Evolutionary conservation across 2,888 invertebrate genomes (phyloP).

Genomic region (Chrysomela aeneicollis): DNA sequence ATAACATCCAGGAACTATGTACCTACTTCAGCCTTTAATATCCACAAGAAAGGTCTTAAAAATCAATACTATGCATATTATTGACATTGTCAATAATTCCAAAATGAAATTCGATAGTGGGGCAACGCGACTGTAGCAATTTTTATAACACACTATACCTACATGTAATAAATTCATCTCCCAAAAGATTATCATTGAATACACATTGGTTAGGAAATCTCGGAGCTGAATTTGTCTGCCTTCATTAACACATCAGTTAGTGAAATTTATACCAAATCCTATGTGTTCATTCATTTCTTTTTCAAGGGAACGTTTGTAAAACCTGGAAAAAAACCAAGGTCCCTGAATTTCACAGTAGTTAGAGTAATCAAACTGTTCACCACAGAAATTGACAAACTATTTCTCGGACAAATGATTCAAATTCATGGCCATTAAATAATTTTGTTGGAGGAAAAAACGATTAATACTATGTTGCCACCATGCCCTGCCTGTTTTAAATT

Average conservation of each 20-base stretch:
- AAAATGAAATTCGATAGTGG: neutral
- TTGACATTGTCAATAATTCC: too few species aligned
- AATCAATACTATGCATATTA: neutral
- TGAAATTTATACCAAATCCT: too few species aligned
- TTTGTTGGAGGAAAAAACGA: neutral
- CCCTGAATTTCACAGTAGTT: neutral
- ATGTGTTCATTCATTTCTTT: neutral
- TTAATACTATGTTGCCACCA: neutral
- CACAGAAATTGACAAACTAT: neutral
- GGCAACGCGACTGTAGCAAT: constrained; percentile 1
- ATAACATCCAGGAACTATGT: too few species aligned
- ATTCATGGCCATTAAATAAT: constrained; percentile 1
- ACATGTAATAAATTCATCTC: constrained; percentile 33
- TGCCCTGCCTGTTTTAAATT: neutral
- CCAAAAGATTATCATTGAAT: constrained; percentile 29
- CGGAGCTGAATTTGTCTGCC: neutral
- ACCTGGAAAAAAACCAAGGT: neutral
- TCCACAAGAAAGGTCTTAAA: neutral
- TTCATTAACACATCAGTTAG: neutral
- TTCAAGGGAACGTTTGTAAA: too few species aligned
- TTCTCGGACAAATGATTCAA: constrained; percentile 1
- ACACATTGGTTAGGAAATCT: constrained; percentile 18
- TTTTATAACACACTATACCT: constrained; percentile 24
- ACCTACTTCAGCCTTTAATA: too few species aligned
- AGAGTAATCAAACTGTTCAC: neutral